phyloP scores from a whole-genome alignment of 2,113 vertebrate species.

The Noturus placidus region DNA sequence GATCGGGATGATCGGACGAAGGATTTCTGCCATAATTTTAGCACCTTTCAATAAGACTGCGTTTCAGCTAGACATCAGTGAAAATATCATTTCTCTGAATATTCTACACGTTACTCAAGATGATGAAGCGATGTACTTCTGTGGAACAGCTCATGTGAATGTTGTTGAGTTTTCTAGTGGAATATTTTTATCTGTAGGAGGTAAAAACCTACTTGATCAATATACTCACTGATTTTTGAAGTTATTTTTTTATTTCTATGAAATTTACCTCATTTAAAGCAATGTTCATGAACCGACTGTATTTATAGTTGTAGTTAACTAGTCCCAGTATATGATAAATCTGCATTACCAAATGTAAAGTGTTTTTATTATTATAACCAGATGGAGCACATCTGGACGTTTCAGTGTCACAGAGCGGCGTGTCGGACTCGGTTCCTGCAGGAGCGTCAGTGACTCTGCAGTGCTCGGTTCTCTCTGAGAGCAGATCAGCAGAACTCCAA shows the following conservation, averaged over 20 bases:
- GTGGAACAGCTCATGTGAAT: neutral
- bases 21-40: no score
- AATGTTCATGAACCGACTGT: neutral
- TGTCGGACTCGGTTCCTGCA: neutral
- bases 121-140: neutral
- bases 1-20: neutral
- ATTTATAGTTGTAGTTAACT: neutral
- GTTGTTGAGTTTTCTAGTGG: neutral
- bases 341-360: neutral
- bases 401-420: neutral
- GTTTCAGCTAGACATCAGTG: no score
- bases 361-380: neutral
- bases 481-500: no score
- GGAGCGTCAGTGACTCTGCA: slow-evolving; percentile 46
- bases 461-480: slow-evolving; percentile 62
- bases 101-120: neutral
- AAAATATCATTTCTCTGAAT: neutral
- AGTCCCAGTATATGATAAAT: neutral
- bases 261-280: neutral
- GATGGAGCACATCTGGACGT: neutral
- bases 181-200: neutral
- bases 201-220: neutral
- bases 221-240: neutral
- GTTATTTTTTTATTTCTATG: neutral
- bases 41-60: neutral